Base-by-base conservation (phyloP, 1,140 invertebrate genomes). In the Lordiphosa clarofinis region DNA sequence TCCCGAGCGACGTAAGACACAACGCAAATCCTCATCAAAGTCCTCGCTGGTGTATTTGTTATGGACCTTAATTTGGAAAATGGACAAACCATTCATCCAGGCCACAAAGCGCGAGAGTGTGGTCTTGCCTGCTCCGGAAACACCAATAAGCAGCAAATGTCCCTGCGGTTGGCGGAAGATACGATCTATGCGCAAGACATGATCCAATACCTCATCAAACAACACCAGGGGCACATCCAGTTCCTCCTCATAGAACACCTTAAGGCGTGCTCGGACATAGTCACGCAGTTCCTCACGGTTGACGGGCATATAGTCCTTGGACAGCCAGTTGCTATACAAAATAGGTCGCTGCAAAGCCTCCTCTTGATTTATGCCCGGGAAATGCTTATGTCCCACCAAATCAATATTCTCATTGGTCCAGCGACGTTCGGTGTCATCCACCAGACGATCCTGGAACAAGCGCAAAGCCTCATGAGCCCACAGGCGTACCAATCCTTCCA, bases 351-450 rank as follows among this genome's bases (percentile, higher is more conserved):
- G 90, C 0, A 99, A 91, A 1, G 98, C 96, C 76, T 93, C 94
- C 46, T 97, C 94, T 59, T 93, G 92, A 82, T 98, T 95, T 13
- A 99, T 95, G 50, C 92, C 92, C 46, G 97, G 95, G 92, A 99
- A 99, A 90, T 99, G 97, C 90, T 97, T 97, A 64, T 96, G 89
- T 2, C 96, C 98, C 0, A 99, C 96, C 42, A 92, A 91, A 89
- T 99, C 97, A 60, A 99, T 98, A 87, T 99, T 98, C 73, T 99
- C 96, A 88, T 99, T 99, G 0, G 99, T 99, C 99, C 99, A 99
- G 49, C 93, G 91, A 40, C 99, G 91, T 90, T 99, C 99, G 0
- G 94, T 90, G 67, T 99, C 98, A 56, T 98, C 96, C 0, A 99
- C 98, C 47, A 99, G 90, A 86, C 97, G 92, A 88, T 96, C 95